Percentiles rank a stretch among this genome's conserved stretches.
Evolutionary conservation across 2,113 vertebrate genomes (phyloP).

Genomic region (Noctilio leporinus): DNA sequence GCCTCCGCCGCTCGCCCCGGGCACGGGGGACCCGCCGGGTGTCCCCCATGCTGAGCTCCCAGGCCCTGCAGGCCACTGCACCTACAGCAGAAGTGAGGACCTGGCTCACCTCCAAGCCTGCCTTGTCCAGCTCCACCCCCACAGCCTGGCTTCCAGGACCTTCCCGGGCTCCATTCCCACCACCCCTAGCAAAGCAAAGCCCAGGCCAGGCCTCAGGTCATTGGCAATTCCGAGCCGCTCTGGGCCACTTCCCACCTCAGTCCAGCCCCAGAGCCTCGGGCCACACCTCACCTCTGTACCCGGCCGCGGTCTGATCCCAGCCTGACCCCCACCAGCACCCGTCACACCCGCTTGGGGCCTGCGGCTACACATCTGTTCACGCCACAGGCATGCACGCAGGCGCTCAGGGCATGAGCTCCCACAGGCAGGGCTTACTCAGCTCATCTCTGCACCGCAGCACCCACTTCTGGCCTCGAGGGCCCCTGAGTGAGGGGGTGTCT

Average conservation of each 20-base stretch:
- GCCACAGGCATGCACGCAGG: accelerated
- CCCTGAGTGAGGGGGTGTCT: accelerated
- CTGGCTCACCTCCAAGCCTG: background rate
- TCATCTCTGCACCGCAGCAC: too few relatives aligned
- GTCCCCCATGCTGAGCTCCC: background rate
- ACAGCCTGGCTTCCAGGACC: background rate
- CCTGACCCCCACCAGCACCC: background rate
- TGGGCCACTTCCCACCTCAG: background rate
- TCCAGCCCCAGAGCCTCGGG: background rate
- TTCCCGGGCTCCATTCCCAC: accelerated
- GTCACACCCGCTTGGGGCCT: background rate
- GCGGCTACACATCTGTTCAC: background rate
- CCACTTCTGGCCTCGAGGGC: background rate
- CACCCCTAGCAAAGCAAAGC: conserved; percentile 14
- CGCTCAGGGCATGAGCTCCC: background rate
- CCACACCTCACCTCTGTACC: background rate
- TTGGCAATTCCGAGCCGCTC: background rate
- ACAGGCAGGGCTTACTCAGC: background rate
- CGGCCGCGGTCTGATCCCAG: background rate
- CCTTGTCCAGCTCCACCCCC: background rate
- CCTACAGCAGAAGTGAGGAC: background rate
- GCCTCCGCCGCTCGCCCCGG: conserved; percentile 87
- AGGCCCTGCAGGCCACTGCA: background rate
- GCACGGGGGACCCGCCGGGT: background rate
- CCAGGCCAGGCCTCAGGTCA: accelerated